Base-by-base conservation (phyloP, 2,797 vertebrate species). In the Distichodus sexfasciatus region DNA sequence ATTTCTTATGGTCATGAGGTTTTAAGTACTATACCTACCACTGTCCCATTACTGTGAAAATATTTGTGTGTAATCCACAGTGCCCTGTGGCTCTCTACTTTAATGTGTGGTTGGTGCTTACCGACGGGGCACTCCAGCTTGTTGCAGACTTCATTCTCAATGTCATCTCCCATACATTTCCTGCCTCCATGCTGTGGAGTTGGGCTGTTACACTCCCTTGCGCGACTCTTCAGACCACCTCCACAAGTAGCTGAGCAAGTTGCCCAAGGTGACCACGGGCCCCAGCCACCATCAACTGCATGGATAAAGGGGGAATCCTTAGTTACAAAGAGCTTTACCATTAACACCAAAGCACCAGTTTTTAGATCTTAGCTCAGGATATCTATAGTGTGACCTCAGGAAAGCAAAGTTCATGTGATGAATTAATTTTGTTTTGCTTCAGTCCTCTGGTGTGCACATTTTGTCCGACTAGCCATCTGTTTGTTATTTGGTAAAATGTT, bases 261-360 rank as follows among this genome's bases (percentile, higher is more conserved):
- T 0, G 94, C 95, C 97, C 96, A 99, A 0, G 93, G 92, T 11
- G 90, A 94, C 97, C 96, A 99, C 60, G 91, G 83, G 6, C 94
- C 92, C 96, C 96, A 99, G 61, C 91, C 92, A 64, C 96, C 97
- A 0, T 95, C 90, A 40, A 97, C 97, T 99, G 64, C 1, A 51
- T 69, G 6, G 58, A 70, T 23, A 74, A 15, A 73, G 29, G 68
- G 36, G 6, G 17, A 4, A 1, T 26, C 40, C 36, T 50, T 12
- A 40, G 12, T 29, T 47, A 15, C 46, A 24, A 8, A 29, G 17
- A 44, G 47, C 26, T 26, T 29, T 10, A 44, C 7, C 19, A 33
- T 41, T 40, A 6, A 38, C 29, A 69, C 5, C 2, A 31, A 3
- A 9, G 29, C 29, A 54, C 15, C 11, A 48, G 15, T 2, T 4